phyloP scores from a whole-genome alignment of 2,888 invertebrate species.

The Ectobius pallidus region DNA sequence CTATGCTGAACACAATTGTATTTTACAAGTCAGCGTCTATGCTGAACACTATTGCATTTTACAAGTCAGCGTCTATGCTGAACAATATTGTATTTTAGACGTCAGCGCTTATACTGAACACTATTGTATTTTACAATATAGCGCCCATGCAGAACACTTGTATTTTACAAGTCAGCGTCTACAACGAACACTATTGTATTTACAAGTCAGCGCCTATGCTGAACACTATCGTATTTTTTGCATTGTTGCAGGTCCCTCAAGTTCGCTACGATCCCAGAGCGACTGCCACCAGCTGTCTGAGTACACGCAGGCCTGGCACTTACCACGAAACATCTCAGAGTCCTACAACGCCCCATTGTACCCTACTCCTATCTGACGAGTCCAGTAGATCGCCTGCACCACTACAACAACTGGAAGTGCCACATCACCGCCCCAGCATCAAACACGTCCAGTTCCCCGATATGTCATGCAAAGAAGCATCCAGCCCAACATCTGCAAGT shows the following conservation, averaged over 20 bases:
- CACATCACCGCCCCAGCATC: conserved; percentile 56
- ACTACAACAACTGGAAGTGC: conserved; percentile 1
- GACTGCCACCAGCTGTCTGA: conserved; percentile 61
- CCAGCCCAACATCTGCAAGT: conserved; percentile 15
- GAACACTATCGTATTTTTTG: too few relatives aligned
- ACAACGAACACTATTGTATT: too few relatives aligned
- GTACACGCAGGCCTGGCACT: conserved; percentile 54
- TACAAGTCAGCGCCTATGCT: too few relatives aligned
- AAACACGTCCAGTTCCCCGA: conserved; percentile 77
- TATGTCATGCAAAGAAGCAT: not conserved
- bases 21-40: too few relatives aligned
- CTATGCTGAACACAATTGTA: too few relatives aligned
- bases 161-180: too few relatives aligned
- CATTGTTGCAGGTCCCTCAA: conserved; percentile 59
- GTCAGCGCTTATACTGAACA: too few relatives aligned
- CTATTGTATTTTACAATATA: too few relatives aligned
- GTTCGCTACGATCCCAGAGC: conserved; percentile 62
- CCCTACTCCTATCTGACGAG: conserved; percentile 47
- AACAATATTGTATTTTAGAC: too few relatives aligned
- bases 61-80: too few relatives aligned
- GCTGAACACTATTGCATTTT: too few relatives aligned
- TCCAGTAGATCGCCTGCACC: not conserved
- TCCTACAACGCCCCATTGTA: conserved; percentile 58
- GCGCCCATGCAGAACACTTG: too few relatives aligned
- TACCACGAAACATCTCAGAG: conserved; percentile 60